Conservation (phyloP, 1,140 invertebrate species). For the Odontomachus brunneus region DNA sequence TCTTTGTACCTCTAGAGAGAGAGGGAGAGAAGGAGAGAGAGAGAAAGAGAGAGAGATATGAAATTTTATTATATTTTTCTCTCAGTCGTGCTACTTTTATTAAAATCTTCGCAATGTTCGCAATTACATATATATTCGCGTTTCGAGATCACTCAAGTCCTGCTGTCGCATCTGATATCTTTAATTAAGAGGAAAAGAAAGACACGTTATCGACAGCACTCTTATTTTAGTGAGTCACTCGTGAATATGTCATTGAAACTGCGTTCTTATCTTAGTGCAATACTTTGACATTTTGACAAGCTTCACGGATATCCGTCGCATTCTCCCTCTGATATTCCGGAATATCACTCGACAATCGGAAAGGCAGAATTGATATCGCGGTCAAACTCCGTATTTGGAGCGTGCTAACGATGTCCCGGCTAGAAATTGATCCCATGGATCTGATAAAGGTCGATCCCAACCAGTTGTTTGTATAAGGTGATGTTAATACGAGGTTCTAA, state of each 20-base stretch:
- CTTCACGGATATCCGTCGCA: conserved; percentile 13
- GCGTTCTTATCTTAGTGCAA: conserved; percentile 1
- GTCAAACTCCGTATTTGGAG: background rate
- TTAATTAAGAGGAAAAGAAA: background rate
- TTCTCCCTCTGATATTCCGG: background rate
- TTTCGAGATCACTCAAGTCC: too few relatives aligned
- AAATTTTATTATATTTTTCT: background rate
- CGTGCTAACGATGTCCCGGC: too few relatives aligned
- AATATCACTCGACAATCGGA: conserved; percentile 11
- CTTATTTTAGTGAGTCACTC: too few relatives aligned
- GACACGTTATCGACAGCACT: too few relatives aligned
- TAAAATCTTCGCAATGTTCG: background rate
- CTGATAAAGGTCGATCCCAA: too few relatives aligned
- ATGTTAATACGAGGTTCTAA: too few relatives aligned
- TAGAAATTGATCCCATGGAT: too few relatives aligned
- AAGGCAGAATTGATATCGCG: background rate
- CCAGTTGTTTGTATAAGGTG: too few relatives aligned
- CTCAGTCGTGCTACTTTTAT: background rate
- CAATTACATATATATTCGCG: background rate
- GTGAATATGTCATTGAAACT: background rate
- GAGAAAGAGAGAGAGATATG: too few relatives aligned
- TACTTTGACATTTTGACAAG: conserved; percentile 27
- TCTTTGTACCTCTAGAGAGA: too few relatives aligned
- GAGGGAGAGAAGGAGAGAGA: too few relatives aligned
- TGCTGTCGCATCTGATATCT: background rate